Evolutionary conservation across 1,140 invertebrate genomes (phyloP).

Genomic region (Probaryconus sp.): DNA sequence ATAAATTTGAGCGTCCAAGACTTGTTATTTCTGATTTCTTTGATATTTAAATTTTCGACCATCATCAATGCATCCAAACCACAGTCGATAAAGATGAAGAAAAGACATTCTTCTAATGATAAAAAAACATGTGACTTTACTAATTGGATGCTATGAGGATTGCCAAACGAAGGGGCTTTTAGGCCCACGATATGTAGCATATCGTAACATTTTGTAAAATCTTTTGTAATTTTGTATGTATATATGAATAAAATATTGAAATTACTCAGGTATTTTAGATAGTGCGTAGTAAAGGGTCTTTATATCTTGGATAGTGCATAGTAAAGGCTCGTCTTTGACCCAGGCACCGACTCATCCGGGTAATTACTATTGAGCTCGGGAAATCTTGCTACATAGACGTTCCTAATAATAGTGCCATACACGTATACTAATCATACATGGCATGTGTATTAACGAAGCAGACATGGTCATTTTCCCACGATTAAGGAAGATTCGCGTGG

Average conservation of each 20-base stretch:
- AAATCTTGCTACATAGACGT: conserved; percentile 49
- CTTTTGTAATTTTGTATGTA: too few species aligned
- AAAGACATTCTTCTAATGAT: too few species aligned
- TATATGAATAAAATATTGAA: conserved; percentile 35
- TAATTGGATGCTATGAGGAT: too few species aligned
- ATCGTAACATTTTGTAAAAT: too few species aligned
- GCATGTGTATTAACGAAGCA: conserved; percentile 54
- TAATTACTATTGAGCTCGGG: conserved; percentile 47
- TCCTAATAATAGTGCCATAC: conserved; percentile 54
- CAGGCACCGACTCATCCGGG: conserved; percentile 43
- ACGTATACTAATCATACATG: conserved; percentile 51
- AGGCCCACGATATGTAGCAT: too few species aligned
- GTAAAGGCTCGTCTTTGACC: conserved; percentile 47
- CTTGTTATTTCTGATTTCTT: too few species aligned
- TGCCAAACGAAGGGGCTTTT: too few species aligned
- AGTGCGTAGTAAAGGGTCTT: conserved; percentile 26
- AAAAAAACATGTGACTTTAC: too few species aligned
- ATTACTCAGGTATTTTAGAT: conserved; percentile 38
- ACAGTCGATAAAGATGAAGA: too few species aligned
- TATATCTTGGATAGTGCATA: conserved; percentile 30
- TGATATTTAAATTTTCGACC: too few species aligned
- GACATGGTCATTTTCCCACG: conserved; percentile 58
- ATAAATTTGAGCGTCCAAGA: too few species aligned
- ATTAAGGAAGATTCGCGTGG: conserved; percentile 53
- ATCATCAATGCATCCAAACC: too few species aligned